Conservation (phyloP, 2,888 invertebrate species). For the Stictocephala bisonia region DNA sequence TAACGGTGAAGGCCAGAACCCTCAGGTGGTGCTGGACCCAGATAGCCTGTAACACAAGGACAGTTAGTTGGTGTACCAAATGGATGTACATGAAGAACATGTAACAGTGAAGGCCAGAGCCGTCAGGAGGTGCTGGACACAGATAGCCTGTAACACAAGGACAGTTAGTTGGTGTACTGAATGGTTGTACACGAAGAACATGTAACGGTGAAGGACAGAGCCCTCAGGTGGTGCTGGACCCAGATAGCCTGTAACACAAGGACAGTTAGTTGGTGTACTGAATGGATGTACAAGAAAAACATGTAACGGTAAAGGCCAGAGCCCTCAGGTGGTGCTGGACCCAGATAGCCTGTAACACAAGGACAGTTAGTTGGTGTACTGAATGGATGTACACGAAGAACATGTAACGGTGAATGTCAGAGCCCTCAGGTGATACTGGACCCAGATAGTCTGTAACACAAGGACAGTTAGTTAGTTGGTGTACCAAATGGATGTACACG, state of each 20-base stretch:
- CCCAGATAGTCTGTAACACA: conserved; percentile 65
- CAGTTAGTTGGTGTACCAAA: too few species aligned
- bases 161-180: too few species aligned
- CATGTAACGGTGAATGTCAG: conserved; percentile 67
- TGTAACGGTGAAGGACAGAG: conserved; percentile 67
- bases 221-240: conserved; percentile 68
- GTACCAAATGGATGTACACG: conserved; percentile 60
- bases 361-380: too few species aligned
- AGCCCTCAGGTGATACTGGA: conserved; percentile 67
- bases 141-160: conserved; percentile 64
- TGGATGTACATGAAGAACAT: conserved; percentile 63
- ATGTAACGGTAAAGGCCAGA: conserved; percentile 67
- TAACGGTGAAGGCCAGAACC: conserved; percentile 67
- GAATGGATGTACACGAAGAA: conserved; percentile 62
- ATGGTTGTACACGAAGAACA: conserved; percentile 63
- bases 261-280: too few species aligned
- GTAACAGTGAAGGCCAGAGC: conserved; percentile 67
- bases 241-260: conserved; percentile 65
- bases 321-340: conserved; percentile 67
- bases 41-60: conserved; percentile 65
- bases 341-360: conserved; percentile 65
- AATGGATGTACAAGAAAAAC: conserved; percentile 62
- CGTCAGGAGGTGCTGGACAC: conserved; percentile 67
- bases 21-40: conserved; percentile 67
- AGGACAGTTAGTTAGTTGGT: too few species aligned